These are phyloP conservation scores for Brachionus plicatilis DNA, from an alignment of 1,140 invertebrate genomes.

Conservation along the genomic window DNA sequence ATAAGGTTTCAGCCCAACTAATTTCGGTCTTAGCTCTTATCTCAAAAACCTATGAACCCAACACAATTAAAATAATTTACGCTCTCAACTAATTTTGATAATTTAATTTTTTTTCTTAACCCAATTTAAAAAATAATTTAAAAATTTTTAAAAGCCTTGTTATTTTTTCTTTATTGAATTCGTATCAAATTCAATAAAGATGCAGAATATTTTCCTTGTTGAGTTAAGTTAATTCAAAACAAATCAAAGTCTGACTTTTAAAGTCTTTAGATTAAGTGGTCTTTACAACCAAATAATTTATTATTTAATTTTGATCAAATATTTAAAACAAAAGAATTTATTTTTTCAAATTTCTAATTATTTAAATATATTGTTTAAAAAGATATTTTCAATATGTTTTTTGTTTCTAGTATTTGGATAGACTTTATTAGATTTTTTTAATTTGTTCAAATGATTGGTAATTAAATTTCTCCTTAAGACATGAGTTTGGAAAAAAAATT, in stretches of 20 bases:
- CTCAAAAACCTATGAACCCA: neutral
- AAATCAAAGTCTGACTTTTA: neutral
- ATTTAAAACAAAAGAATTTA: no score
- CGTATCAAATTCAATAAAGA: neutral
- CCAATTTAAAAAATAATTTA: neutral
- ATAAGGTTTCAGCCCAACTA: neutral
- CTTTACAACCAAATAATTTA: neutral
- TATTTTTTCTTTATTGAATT: neutral
- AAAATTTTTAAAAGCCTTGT: neutral
- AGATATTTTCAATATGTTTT: neutral
- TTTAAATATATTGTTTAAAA: neutral
- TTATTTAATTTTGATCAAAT: neutral
- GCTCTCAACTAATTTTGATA: neutral
- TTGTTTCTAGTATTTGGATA: neutral
- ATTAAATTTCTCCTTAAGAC: neutral
- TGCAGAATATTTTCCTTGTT: neutral
- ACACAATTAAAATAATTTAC: neutral
- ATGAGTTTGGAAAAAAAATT: neutral
- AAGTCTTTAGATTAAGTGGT: neutral
- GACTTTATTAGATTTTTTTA: neutral
- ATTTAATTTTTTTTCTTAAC: neutral
- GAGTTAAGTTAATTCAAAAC: neutral
- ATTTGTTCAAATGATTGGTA: neutral
- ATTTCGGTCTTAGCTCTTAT: neutral
- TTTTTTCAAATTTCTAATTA: no score